Evolutionary conservation across 2,113 vertebrate species (phyloP), one percentile per base, ranked within the genome.

Genomic region (Carettochelys insculpta): DNA sequence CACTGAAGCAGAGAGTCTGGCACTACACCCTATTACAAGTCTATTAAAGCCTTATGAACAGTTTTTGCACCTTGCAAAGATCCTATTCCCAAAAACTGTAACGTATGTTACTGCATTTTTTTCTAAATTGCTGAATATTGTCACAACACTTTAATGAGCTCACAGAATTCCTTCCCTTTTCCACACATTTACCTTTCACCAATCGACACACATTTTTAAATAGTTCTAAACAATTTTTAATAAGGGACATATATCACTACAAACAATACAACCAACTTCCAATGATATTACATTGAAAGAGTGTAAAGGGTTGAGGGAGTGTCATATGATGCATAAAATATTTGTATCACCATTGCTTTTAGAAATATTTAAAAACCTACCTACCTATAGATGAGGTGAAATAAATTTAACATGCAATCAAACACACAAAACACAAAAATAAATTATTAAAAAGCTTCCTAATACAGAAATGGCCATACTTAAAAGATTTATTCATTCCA

Each of bases 381-480:
- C 58, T 19, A 58, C 5, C 29, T 16, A 65, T 12, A 56, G 8
- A 71, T 20, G 78, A 85, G 92, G 89, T 87, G 88, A 89, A 56
- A 34, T 75, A 95, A 88, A 34, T 50, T 10, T 75, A 88, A 48
- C 85, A 73, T 50, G 27, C 11, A 80, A 77, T 80, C 86, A 71
- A 94, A 92, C 2, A 93, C 45, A 81, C 50, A 58, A n/a, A n/a
- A 92, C 34, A 65, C 34, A 92, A 94, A 80, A 29, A 82, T 52
- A 4, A 45, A 12, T 14, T 94, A 93, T 78, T 90, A 86, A 56
- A 82, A 86, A 90, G 47, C 19, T 89, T 48, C 45, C 82, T 86
- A 65, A 48, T 45, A 14, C 87, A 52, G 52, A 91, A 56, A 86
- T 51, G 16, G 50, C 73, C 83, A 78, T 8, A 68, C 78, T 2